A percentile compares a stretch with the other conserved stretches of the same genome.
phyloP scores from a whole-genome alignment of 2,797 vertebrate genomes.

The Serranus cabrilla region DNA sequence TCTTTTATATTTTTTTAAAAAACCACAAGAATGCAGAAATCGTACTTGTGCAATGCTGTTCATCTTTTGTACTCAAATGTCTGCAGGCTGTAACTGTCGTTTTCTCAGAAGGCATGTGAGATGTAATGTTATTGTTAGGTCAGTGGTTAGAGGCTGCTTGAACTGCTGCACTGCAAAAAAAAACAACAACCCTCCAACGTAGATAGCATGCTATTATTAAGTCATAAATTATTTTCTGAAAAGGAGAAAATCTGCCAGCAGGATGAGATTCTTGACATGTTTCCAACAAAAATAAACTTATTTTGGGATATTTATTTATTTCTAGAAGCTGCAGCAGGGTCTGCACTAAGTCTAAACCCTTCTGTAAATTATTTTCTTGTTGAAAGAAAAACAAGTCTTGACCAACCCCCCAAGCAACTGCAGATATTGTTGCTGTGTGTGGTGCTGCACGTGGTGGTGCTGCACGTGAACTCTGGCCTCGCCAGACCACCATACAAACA shows the following conservation, averaged over 20 bases:
- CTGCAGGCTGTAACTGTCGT: neutral
- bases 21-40: conserved; percentile 13
- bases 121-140: conserved; percentile 28
- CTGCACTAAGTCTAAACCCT: neutral
- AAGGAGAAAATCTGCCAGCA: neutral
- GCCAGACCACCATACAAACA: conserved; percentile 67
- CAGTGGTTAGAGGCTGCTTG: neutral
- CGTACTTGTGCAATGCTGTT: neutral
- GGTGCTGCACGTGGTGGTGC: conserved; percentile 57
- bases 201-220: neutral
- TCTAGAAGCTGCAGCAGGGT: neutral
- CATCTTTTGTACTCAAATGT: neutral
- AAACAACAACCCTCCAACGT: neutral
- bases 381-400: neutral
- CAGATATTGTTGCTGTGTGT: conserved; percentile 58
- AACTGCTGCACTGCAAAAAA: conserved; percentile 13
- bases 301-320: neutral
- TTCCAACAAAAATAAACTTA: neutral
- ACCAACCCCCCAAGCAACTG: neutral
- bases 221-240: neutral
- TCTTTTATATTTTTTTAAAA: neutral
- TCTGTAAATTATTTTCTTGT: conserved; percentile 1
- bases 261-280: neutral
- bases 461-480: conserved; percentile 67
- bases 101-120: conserved; percentile 17